phyloP scores from a whole-genome alignment of 2,113 vertebrate genomes.

The Thunnus maccoyii region DNA sequence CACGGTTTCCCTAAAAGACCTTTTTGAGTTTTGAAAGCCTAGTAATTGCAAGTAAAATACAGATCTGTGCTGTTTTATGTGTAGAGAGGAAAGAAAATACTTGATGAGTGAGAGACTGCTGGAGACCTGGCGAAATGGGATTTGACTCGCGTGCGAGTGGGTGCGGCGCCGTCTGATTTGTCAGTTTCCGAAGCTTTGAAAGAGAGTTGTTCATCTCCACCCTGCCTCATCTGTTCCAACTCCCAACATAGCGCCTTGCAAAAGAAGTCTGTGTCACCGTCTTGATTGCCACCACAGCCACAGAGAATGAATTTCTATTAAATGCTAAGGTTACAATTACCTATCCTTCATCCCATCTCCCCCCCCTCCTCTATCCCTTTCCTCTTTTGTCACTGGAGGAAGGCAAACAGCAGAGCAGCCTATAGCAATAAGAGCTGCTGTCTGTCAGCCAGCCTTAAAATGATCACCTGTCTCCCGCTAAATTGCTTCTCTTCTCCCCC shows the following conservation, averaged over 20 bases:
- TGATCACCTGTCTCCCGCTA: slow-evolving; percentile 81
- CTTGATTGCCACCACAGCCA: slow-evolving; percentile 60
- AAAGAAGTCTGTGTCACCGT: slow-evolving; percentile 39
- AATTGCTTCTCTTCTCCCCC: slow-evolving; percentile 74
- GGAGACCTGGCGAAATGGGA: slow-evolving; percentile 61
- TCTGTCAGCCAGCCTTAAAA: slow-evolving; percentile 82
- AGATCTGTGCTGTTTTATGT: slow-evolving; percentile 49
- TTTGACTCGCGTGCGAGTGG: slow-evolving; percentile 62
- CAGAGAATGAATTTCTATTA: slow-evolving; percentile 75
- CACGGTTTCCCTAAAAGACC: slow-evolving; percentile 56
- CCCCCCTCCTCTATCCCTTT: slow-evolving; percentile 23
- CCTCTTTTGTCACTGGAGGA: slow-evolving; percentile 61
- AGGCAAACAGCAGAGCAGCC: slow-evolving; percentile 69
- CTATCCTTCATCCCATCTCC: slow-evolving; percentile 58
- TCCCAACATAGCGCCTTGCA: slow-evolving; percentile 26
- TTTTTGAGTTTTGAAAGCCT: slow-evolving; percentile 38
- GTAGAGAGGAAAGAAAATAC: slow-evolving; percentile 38
- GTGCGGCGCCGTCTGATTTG: slow-evolving; percentile 53
- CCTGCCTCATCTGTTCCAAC: slow-evolving; percentile 37
- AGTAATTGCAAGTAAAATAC: slow-evolving; percentile 51
- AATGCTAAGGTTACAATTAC: slow-evolving; percentile 76
- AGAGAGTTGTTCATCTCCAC: slow-evolving; percentile 58
- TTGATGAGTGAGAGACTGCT: slow-evolving; percentile 50
- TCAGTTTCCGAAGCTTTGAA: slow-evolving; percentile 51
- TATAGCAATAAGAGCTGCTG: slow-evolving; percentile 76